Evolutionary conservation across 2,888 invertebrate genomes (phyloP).

Genomic region (Candidula unifasciata): DNA sequence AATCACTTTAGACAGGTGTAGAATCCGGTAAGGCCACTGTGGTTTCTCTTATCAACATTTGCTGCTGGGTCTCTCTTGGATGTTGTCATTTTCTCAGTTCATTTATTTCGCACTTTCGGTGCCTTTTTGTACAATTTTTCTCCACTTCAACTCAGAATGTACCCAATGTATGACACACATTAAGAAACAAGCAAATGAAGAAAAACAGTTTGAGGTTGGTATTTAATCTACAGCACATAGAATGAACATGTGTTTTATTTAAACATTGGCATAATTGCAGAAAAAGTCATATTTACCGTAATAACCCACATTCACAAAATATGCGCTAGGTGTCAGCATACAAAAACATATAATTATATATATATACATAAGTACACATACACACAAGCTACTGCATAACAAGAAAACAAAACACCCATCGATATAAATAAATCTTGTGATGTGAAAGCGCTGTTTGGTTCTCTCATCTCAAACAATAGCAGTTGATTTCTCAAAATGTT

Average conservation of each 20-base stretch:
- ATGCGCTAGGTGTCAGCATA: background rate
- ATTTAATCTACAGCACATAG: slow-evolving; percentile 30
- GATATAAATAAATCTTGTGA: background rate
- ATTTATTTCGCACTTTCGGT: no score
- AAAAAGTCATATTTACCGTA: slow-evolving; percentile 6
- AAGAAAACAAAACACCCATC: background rate
- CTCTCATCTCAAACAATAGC: background rate
- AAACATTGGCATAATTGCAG: slow-evolving; percentile 30
- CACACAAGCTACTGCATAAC: slow-evolving; percentile 19
- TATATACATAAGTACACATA: background rate
- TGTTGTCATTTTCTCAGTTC: no score
- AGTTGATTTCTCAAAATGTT: background rate
- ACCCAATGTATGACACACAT: no score
- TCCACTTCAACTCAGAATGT: no score
- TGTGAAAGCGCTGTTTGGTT: slow-evolving; percentile 2
- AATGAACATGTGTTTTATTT: slow-evolving; percentile 17
- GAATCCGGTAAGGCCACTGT: no score
- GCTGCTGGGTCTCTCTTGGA: no score
- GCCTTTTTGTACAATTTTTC: no score
- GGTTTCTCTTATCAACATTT: no score
- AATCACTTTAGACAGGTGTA: no score
- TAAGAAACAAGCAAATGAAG: no score
- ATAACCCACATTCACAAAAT: background rate
- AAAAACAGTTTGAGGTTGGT: background rate
- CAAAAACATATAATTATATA: background rate